A percentile compares a stretch with the other conserved stretches of the same genome.
phyloP scores from a whole-genome alignment of 1,140 invertebrate species.

The Drosophila jambulina region DNA sequence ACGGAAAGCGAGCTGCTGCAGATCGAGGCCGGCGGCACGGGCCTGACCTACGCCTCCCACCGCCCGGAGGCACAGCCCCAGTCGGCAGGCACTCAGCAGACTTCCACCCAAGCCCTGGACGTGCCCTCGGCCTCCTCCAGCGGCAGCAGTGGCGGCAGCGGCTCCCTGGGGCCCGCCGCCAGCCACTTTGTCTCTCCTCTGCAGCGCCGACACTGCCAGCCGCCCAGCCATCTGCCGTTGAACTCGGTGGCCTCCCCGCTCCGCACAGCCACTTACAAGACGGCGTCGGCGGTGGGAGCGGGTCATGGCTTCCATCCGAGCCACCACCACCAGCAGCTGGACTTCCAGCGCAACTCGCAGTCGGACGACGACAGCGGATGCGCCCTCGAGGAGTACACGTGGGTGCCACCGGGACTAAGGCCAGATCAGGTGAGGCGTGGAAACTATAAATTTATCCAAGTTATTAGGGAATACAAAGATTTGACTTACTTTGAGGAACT shows the following conservation, averaged over 20 bases:
- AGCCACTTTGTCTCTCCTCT: constrained; percentile 76
- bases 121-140: constrained; percentile 52
- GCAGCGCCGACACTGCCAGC: constrained; percentile 79
- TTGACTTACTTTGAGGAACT: not conserved
- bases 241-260: constrained; percentile 79
- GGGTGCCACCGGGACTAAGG: constrained; percentile 97
- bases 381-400: constrained; percentile 98
- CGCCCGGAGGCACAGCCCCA: constrained; percentile 25
- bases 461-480: not conserved
- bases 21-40: constrained; percentile 71
- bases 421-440: constrained; percentile 94
- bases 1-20: constrained; percentile 81
- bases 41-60: constrained; percentile 44
- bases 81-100: constrained; percentile 22
- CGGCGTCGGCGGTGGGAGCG: constrained; percentile 54
- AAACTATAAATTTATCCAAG: not conserved
- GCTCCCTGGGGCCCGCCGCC: constrained; percentile 42
- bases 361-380: constrained; percentile 99
- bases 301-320: constrained; percentile 67
- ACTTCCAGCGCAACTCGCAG: constrained; percentile 95
- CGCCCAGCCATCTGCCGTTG: constrained; percentile 76
- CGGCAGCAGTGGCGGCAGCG: constrained; percentile 60
- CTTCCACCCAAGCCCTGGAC: constrained; percentile 61
- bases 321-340: constrained; percentile 85
- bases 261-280: constrained; percentile 74